Conservation (phyloP, 2,797 vertebrate species). For the Hylomyscus alleni region DNA sequence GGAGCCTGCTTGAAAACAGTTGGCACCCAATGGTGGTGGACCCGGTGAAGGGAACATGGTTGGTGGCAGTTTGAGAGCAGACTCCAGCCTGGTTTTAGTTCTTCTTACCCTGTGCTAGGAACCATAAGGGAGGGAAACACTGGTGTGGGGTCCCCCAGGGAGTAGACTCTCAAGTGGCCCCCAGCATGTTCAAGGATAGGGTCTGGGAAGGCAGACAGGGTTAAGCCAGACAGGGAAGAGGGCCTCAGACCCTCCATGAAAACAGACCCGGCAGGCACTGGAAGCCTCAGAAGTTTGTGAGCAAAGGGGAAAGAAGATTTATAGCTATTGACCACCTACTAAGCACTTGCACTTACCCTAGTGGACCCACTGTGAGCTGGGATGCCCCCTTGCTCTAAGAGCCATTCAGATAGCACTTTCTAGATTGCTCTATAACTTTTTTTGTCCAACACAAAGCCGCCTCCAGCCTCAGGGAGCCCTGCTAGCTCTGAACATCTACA, state of each 20-base stretch:
- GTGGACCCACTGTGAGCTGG: background rate
- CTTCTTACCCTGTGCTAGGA: background rate
- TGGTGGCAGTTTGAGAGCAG: background rate
- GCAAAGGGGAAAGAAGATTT: background rate
- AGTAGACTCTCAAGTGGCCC: background rate
- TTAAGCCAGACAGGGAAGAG: background rate
- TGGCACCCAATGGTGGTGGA: background rate
- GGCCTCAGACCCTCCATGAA: background rate
- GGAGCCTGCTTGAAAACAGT: background rate
- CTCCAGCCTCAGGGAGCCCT: background rate
- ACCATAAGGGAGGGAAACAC: rapidly evolving
- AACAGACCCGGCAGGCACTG: background rate
- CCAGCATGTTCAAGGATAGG: rapidly evolving
- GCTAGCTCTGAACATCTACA: background rate
- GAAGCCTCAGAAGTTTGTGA: background rate
- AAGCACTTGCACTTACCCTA: background rate
- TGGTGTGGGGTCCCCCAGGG: background rate
- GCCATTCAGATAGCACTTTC: background rate
- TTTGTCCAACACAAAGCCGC: rapidly evolving
- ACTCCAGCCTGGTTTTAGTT: background rate
- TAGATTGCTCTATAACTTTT: background rate
- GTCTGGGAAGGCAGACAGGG: rapidly evolving
- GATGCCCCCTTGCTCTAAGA: background rate
- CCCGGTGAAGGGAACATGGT: background rate
- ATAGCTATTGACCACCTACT: background rate